Evolutionary conservation across 2,888 invertebrate genomes (phyloP).

Genomic region (Tetranychus piercei): DNA sequence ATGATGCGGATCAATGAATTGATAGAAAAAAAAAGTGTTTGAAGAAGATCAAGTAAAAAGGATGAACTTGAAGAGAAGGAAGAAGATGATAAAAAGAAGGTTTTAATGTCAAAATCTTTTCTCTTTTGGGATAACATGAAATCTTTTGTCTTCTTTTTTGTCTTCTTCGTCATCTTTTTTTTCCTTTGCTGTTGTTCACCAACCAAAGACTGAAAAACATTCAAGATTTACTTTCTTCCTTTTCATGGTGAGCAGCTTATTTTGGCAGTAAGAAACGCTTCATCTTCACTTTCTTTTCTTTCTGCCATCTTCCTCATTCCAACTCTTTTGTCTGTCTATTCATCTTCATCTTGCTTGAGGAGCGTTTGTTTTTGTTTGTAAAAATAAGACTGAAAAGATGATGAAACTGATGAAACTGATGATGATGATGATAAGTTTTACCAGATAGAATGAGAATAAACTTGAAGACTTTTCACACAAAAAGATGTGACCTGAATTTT

Average conservation of each 20-base stretch:
- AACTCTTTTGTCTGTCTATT: neutral
- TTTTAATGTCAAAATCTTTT: neutral
- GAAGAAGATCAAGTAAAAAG: neutral
- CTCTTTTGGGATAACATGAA: neutral
- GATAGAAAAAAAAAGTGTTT: neutral
- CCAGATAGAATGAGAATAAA: neutral
- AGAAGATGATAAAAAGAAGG: neutral
- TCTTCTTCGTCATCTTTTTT: too few relatives aligned
- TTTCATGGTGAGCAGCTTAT: neutral
- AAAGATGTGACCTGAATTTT: neutral
- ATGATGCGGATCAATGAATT: neutral
- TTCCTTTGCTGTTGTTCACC: neutral
- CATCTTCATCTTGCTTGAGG: neutral
- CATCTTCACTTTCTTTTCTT: neutral
- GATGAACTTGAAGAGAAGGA: neutral
- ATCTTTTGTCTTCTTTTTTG: neutral
- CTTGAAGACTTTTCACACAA: neutral
- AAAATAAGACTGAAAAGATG: neutral
- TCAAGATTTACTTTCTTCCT: neutral
- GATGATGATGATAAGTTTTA: neutral
- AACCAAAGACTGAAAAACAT: neutral
- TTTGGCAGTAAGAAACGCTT: neutral
- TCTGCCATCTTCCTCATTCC: neutral
- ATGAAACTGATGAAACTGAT: neutral
- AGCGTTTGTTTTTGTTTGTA: neutral